Base-by-base conservation (phyloP, 2,888 invertebrate genomes). In the Lasius platythorax region DNA sequence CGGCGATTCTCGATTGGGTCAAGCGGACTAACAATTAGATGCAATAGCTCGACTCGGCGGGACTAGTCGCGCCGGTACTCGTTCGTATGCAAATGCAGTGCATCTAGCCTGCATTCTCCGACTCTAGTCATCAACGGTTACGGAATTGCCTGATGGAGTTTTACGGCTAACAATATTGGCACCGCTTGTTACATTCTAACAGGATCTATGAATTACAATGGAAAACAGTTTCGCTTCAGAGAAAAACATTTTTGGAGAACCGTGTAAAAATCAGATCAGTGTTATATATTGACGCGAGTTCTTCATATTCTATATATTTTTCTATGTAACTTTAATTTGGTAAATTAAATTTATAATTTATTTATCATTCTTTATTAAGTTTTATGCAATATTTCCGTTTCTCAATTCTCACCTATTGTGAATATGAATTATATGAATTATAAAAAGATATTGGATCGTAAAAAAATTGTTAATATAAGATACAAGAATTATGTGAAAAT, bases 11-110 rank as follows among this genome's bases (percentile, higher is more conserved):
- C 67, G 85, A 85, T 85, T 74, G 56, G 84, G 78, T 84, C 82
- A 82, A 84, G 73, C 84, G 67, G 82, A 84, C 74, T 79, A 74
- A 84, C 85, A 85, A 85, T 85, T 84, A 84, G 82, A 30, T 72
- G 86, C 33, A 68, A 74, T 78, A 61, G 83, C 73, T 83, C 50
- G 64, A 81, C 73, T 83, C 46, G 64, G 37, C 43, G 50, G 64
- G 83, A 61, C 43, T 83, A 56, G 66, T 64, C 72, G 61, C 68
- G 61, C 28, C 74, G 46, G 74, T 63, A 61, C 82, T 75, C 46
- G 79, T 82, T 68, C 87, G 64, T 53, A 82, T 84, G 87, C 78
- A 84, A 87, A 87, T 87, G 61, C 63, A 4, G 73, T 73, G 76
- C 76, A 64, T 82, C 75, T 12, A 75, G 40, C 58, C 73, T 33